Base-by-base conservation (phyloP, 2,113 vertebrate genomes). In the Cyrtonyx montezumae region DNA sequence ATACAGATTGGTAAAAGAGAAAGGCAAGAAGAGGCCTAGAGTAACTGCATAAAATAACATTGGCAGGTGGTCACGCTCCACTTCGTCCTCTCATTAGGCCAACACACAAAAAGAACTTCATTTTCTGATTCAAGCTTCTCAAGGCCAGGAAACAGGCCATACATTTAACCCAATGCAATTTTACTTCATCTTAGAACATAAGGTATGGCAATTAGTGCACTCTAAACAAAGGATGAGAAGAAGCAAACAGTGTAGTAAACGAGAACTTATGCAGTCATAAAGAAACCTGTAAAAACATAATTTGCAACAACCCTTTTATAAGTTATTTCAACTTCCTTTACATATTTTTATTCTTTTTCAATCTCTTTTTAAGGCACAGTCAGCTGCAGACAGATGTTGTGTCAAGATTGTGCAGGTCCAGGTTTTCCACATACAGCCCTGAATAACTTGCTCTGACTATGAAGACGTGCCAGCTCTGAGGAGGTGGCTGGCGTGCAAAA, bases 391-490 rank as follows among this genome's bases (percentile, higher is more conserved):
- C 32, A 74, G 48, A 77, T 16, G 16, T 68, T 84, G 21, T 42
- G 45, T 34, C 67, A 46, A 79, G 4, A 53, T 61, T 62, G 7
- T 58, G 17, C 34, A 79, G 20, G n/a, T 40, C 40, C 56, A 53
- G 63, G 11, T 71, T 81, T 92, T 75, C 51, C 51, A 88, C 21
- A 63, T 73, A 84, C 87, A 94, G 20, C 4, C 20, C 62, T n/a
- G 21, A 84, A 65, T 58, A 68, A 79, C 26, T 18, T 43, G 4
- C n/a, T 67, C 34, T 61, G 42, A 75, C 37, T 22, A 59, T 55
- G 59, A 49, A 92, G 55, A 7, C 34, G 45, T 43, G 8, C 12
- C 25, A 55, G 46, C 21, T 75, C 25, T 40, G 32, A 78, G 51
- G 8, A 63, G 62, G 11, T 53, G 3, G 5, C 0, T 83, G 17